A percentile compares a stretch with the other conserved stretches of the same genome.
These are phyloP conservation scores for Penaeus vannamei DNA, from an alignment of 1,140 invertebrate genomes.

Conservation along the genomic window DNA sequence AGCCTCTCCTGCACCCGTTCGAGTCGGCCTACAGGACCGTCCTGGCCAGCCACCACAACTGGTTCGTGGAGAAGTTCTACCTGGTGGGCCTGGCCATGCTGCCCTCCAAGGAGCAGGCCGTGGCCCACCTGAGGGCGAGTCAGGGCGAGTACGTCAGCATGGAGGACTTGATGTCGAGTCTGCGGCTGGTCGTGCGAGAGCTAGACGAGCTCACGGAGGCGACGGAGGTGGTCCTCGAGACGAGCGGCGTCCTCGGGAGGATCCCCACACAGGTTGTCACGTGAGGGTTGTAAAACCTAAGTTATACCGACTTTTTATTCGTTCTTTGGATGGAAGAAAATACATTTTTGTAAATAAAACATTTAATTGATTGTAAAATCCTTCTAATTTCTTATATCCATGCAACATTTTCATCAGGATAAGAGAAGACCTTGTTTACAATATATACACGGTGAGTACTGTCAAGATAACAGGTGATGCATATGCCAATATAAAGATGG, in stretches of 20 bases:
- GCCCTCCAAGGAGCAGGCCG: constrained; percentile 31
- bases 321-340: background rate
- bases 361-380: constrained; percentile 58
- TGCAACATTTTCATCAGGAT: constrained; percentile 45
- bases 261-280: constrained; percentile 36
- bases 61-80: constrained; percentile 47
- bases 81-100: constrained; percentile 28
- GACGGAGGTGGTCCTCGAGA: constrained; percentile 14
- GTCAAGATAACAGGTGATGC: background rate
- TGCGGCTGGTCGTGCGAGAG: constrained; percentile 2
- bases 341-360: constrained; percentile 44
- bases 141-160: background rate
- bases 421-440: constrained; percentile 36
- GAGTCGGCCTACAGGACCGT: constrained; percentile 20
- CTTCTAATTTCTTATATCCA: constrained; percentile 48
- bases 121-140: background rate
- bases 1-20: constrained; percentile 13
- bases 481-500: no score
- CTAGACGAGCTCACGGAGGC: constrained; percentile 20
- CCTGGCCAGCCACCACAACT: constrained; percentile 31
- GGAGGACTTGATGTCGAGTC: background rate
- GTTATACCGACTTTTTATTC: background rate
- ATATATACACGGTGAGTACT: constrained; percentile 53
- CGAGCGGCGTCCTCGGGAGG: background rate
- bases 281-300: background rate